Percentiles rank a stretch among this genome's conserved stretches.
phyloP scores from a whole-genome alignment of 2,113 vertebrate genomes.

The Megaleporinus macrocephalus region DNA sequence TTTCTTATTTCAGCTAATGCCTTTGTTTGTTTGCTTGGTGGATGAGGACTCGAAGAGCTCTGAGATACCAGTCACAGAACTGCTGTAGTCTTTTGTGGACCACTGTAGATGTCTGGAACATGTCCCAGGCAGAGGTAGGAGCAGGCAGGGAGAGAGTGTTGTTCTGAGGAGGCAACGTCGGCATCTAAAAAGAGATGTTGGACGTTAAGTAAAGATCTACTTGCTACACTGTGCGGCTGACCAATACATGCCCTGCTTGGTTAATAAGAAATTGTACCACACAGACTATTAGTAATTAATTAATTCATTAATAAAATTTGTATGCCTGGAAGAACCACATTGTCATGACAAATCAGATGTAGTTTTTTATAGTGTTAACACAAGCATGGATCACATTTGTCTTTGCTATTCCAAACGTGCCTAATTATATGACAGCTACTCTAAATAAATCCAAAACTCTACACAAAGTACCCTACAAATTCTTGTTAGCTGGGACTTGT shows the following conservation, averaged over 20 bases:
- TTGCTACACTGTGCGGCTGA: neutral
- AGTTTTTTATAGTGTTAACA: too few relatives aligned
- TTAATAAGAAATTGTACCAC: too few relatives aligned
- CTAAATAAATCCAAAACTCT: too few relatives aligned
- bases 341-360: too few relatives aligned
- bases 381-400: too few relatives aligned
- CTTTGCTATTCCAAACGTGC: too few relatives aligned
- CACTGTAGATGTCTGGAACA: conserved; percentile 56
- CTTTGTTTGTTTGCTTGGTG: neutral
- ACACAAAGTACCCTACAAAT: too few relatives aligned
- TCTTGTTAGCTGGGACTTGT: too few relatives aligned
- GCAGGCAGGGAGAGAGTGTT: conserved; percentile 37
- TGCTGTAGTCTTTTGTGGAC: conserved; percentile 47
- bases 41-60: conserved; percentile 39
- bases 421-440: too few relatives aligned
- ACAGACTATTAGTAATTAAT: neutral
- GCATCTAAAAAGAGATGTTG: conserved; percentile 27
- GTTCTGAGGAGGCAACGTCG: neutral
- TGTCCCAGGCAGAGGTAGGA: conserved; percentile 56
- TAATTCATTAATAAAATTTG: too few relatives aligned
- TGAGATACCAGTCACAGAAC: conserved; percentile 60
- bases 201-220: neutral
- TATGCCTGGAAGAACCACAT: too few relatives aligned
- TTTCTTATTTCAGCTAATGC: neutral
- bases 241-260: neutral